Base-by-base conservation (phyloP, 2,797 vertebrate genomes). In the Natrix natrix region DNA sequence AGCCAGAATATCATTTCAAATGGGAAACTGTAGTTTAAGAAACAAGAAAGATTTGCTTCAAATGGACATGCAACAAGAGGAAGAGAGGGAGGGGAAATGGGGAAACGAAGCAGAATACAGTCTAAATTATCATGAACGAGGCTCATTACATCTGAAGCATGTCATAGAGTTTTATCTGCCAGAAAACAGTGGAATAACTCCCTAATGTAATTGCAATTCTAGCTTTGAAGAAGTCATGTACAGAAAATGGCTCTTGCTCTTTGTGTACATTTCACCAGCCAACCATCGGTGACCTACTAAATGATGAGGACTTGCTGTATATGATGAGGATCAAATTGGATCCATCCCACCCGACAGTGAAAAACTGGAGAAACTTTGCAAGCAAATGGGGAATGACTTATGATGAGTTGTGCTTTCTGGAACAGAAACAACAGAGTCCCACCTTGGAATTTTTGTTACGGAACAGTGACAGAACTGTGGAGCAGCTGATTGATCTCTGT, bases 351-450 rank as follows among this genome's bases (percentile, higher is more conserved):
- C 99, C 99, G 93, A 99, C 99, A n/a, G 98, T 99, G 95, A 99
- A 99, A 97, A 99, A 99, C 98, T 99, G 99, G 99, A 99, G 99
- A 97, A 99, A 99, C 98, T 99, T 99, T 97, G 99, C 99, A 5
- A 99, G 99, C 97, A 99, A 99, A 89, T 99, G 99, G 99, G 99
- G 99, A 52, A 99, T 99, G 99, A 99, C 98, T 94, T 99, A 99
- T 0, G 99, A 99, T 8, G 99, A 99, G 97, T 98, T 99, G 92
- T 98, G 98, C 87, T 98, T 99, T 96, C 98, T 99, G 96, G 99
- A 99, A 97, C 98, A 99, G 95, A 98, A 95, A 93, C 98, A 97
- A 7, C 98, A 98, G 93, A 99, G 99, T 97, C 99, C 99, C 92
- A 99, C 99, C 63, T 97, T 99, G 96, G 99, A 99, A 96, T 99